phyloP scores from a whole-genome alignment of 1,140 invertebrate species.

The Drosophila orena region DNA sequence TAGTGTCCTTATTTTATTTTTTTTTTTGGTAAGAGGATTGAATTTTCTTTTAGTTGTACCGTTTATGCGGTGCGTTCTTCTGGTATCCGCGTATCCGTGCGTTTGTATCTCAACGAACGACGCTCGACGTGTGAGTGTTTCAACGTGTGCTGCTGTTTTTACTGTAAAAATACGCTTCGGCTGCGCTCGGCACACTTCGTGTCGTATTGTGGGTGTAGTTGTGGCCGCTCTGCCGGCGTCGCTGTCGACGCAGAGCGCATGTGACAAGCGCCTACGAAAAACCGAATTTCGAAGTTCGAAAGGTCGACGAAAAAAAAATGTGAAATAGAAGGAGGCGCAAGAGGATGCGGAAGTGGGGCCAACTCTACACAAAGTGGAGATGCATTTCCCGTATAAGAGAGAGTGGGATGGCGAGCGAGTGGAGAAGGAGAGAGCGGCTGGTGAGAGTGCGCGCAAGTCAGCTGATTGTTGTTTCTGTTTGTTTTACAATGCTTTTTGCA shows the following conservation, averaged over 20 bases:
- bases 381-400: constrained; percentile 34
- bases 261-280: constrained; percentile 41
- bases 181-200: constrained; percentile 7
- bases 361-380: constrained; percentile 31
- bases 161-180: constrained; percentile 31
- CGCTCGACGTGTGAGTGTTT: constrained; percentile 47
- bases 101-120: constrained; percentile 61
- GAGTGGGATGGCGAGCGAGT: background rate
- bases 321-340: background rate
- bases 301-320: constrained; percentile 28
- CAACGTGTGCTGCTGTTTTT: constrained; percentile 33
- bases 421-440: background rate
- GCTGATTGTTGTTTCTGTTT: constrained; percentile 56
- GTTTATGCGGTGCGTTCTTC: constrained; percentile 44
- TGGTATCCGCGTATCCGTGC: constrained; percentile 49
- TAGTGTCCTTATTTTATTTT: constrained; percentile 14
- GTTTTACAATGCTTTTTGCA: constrained; percentile 55
- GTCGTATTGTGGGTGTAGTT: constrained; percentile 25
- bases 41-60: constrained; percentile 6
- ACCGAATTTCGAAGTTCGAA: constrained; percentile 47
- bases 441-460: constrained; percentile 52
- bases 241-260: constrained; percentile 44
- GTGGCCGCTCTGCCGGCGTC: constrained; percentile 35
- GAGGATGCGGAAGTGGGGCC: constrained; percentile 48
- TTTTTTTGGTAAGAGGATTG: background rate